Percentiles rank a stretch among this genome's conserved stretches.
Evolutionary conservation across 92 coral and sea anemone species (phyloP).

Genomic region (Parazoanthus swiftii): DNA sequence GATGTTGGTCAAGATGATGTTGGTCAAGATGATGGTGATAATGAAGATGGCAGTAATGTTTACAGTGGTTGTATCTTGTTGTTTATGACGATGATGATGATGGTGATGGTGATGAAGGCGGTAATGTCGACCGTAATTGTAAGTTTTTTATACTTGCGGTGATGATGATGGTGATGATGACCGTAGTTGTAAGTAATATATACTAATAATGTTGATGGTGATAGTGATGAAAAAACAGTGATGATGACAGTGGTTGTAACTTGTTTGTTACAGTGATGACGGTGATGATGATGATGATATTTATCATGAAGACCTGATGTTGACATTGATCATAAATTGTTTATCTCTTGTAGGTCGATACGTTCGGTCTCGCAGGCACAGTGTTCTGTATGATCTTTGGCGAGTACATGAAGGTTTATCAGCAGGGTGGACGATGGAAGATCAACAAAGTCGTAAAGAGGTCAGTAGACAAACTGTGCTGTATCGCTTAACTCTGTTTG

Average conservation of each 20-base stretch:
- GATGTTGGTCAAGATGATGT: background rate
- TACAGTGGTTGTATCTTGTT: too few species aligned
- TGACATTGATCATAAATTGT: background rate
- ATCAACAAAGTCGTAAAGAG: conserved; percentile 63
- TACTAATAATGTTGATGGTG: background rate
- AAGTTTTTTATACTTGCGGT: background rate
- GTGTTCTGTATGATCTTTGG: conserved; percentile 79
- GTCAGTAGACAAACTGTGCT: conserved; percentile 45
- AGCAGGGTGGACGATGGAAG: conserved; percentile 75
- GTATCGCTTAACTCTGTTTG: too few species aligned
- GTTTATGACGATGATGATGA: background rate
- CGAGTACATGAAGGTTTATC: conserved; percentile 91
- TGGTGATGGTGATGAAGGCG: background rate
- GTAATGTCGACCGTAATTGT: background rate
- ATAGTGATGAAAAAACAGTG: too few species aligned
- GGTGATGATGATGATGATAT: background rate
- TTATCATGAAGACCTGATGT: background rate
- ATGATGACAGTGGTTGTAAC: too few species aligned
- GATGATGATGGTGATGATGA: background rate
- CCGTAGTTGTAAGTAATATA: too few species aligned
- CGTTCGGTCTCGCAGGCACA: conserved; percentile 85
- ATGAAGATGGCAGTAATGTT: too few species aligned
- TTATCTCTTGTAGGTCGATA: conserved; percentile 69
- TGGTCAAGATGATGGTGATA: too few species aligned
- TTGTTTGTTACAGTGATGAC: background rate